Base-by-base conservation (phyloP, 1,140 invertebrate species). In the Bombus turneri region DNA sequence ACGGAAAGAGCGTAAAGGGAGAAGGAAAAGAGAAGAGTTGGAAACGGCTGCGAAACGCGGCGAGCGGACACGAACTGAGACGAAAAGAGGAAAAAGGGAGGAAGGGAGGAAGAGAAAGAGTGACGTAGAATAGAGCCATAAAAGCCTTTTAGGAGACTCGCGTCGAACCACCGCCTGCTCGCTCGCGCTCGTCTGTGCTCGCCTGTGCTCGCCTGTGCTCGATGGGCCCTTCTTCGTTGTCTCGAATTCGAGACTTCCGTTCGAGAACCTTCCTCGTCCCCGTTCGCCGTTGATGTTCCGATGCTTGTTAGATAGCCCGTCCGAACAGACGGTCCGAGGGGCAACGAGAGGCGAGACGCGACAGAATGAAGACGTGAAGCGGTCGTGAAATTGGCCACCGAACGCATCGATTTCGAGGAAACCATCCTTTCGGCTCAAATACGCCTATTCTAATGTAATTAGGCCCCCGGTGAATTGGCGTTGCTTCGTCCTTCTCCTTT, bases 241-340 rank as follows among this genome's bases (percentile, higher is more conserved):
- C 86, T 88, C 90, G 86, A 88, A 89, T 87, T 90, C 72, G 89
- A 93, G 91, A 93, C 91, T 93, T 94, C 90, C 92, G 91, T 90
- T 93, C 82, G 74, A 41, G 81, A 74, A 53, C 41, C 15, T 43
- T 28, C 37, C 18, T 13, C 41, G 13, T 13, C 22, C 41, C 18
- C 28, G 4, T 34, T 9, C 28, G 5, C 4, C 5, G 47, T 9
- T 47, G 41, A 9, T 47, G 25, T 43, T 66, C 39, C 10, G 76
- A 31, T 37, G 39, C 75, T 78, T 37, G 75, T 77, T 57, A 57
- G 34, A 43, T 71, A 64, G 18, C 22, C 43, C 15, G 31, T 15
- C 28, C 41, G 57, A 43, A 62, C 59, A 80, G 74, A n/a, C 39
- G 25, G 18, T n/a, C 53, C 43, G 31, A 37, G 31, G 18, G 39